Conservation (phyloP, 2,888 invertebrate species). For the Iselma pallidipennis region DNA sequence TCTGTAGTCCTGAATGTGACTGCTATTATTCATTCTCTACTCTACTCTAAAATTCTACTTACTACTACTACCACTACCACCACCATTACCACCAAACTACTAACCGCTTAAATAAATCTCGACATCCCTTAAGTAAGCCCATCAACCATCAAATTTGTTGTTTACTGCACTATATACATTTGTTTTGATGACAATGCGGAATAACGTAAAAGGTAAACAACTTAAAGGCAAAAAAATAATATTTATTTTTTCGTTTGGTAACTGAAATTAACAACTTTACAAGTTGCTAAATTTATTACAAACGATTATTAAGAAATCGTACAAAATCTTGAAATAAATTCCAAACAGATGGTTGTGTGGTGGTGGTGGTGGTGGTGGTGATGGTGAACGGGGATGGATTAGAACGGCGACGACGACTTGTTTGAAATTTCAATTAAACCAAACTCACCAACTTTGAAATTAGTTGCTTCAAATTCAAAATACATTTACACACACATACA, state of each 20-base stretch:
- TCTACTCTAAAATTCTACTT: not conserved
- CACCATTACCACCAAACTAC: conserved; percentile 1
- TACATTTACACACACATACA: too few relatives aligned
- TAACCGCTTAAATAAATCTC: not conserved
- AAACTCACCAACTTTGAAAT: not conserved
- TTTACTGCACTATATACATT: too few relatives aligned
- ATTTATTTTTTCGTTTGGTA: not conserved
- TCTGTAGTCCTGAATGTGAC: conserved; percentile 20
- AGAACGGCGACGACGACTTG: too few relatives aligned
- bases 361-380: not conserved
- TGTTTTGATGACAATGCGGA: too few relatives aligned
- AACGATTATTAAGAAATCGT: too few relatives aligned
- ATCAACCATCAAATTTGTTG: not conserved
- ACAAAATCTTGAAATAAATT: not conserved
- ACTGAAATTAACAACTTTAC: not conserved
- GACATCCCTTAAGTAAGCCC: not conserved
- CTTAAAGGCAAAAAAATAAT: too few relatives aligned
- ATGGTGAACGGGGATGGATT: not conserved
- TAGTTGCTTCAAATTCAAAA: not conserved
- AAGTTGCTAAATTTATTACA: too few relatives aligned
- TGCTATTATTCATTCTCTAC: conserved; percentile 20
- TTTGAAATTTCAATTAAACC: not conserved
- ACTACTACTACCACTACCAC: too few relatives aligned
- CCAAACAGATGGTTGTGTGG: not conserved
- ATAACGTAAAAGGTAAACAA: too few relatives aligned